These are phyloP conservation scores for Ligdia adustata DNA, from an alignment of 2,888 invertebrate genomes.

Conservation along the genomic window DNA sequence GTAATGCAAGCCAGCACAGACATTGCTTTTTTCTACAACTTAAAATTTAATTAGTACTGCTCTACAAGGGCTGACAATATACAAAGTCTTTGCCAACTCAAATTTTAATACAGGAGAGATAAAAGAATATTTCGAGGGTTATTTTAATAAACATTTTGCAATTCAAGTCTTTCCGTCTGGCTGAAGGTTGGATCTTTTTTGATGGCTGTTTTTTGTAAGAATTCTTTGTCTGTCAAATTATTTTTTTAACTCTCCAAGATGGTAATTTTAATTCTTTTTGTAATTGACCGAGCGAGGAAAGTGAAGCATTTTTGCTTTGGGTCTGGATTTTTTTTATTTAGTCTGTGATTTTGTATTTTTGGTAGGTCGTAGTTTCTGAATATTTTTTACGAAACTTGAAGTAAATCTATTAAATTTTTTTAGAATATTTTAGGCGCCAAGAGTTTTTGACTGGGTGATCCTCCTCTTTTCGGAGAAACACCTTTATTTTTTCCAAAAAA, in stretches of 20 bases:
- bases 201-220: constrained; percentile 7
- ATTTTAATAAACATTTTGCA: constrained; percentile 18
- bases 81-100: constrained; percentile 15
- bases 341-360: too few species aligned
- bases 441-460: too few species aligned
- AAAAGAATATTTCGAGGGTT: constrained; percentile 17
- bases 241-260: constrained; percentile 8
- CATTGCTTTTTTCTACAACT: neutral
- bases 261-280: too few species aligned
- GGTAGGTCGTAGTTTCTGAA: too few species aligned
- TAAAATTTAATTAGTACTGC: constrained; percentile 14
- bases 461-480: too few species aligned
- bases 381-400: too few species aligned
- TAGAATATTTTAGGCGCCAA: too few species aligned
- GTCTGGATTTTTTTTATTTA: too few species aligned
- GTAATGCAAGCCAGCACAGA: constrained; percentile 9
- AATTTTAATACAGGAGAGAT: constrained; percentile 14
- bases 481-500: too few species aligned
- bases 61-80: constrained; percentile 4
- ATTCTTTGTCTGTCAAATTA: constrained; percentile 8
- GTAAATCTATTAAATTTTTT: too few species aligned
- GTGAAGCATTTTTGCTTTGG: neutral
- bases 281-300: too few species aligned
- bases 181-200: constrained; percentile 8
- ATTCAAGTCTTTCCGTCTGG: constrained; percentile 8